Percentiles rank a stretch among this genome's conserved stretches.
phyloP scores from a whole-genome alignment of 2,888 invertebrate species.

The Platerodrilus igneus region DNA sequence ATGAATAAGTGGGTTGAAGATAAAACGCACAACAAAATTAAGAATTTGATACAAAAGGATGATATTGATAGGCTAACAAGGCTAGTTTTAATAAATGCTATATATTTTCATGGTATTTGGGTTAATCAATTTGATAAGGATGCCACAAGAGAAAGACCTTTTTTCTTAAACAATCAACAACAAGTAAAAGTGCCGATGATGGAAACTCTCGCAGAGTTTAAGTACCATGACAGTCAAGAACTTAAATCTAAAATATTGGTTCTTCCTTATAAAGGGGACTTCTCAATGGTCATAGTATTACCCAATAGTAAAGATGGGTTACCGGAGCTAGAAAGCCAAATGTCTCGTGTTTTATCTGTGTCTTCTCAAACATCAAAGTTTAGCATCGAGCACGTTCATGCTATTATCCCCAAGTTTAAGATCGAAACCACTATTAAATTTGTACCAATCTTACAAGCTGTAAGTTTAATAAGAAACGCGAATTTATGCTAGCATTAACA shows the following conservation, averaged over 20 bases:
- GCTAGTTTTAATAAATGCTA: slow-evolving; percentile 40
- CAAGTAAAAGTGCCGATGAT: too few relatives aligned
- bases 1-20: slow-evolving; percentile 44
- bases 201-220: slow-evolving; percentile 28
- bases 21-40: slow-evolving; percentile 41
- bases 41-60: slow-evolving; percentile 33
- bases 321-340: slow-evolving; percentile 15
- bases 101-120: slow-evolving; percentile 41
- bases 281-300: slow-evolving; percentile 24
- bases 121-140: slow-evolving; percentile 24
- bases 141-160: slow-evolving; percentile 31
- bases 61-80: slow-evolving; percentile 29
- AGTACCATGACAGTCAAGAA: slow-evolving; percentile 34
- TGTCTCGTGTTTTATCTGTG: slow-evolving; percentile 17
- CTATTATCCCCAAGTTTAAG: slow-evolving; percentile 30
- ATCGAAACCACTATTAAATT: slow-evolving; percentile 47
- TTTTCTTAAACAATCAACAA: slow-evolving; percentile 29
- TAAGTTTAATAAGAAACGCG: slow-evolving; percentile 34
- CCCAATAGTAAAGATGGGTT: too few relatives aligned
- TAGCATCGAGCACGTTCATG: slow-evolving; percentile 17
- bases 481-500: neutral
- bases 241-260: slow-evolving; percentile 37
- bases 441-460: slow-evolving; percentile 54
- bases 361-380: too few relatives aligned
- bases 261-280: slow-evolving; percentile 30